phyloP scores from a whole-genome alignment of 2,113 vertebrate species.

The Pteropus alecto region DNA sequence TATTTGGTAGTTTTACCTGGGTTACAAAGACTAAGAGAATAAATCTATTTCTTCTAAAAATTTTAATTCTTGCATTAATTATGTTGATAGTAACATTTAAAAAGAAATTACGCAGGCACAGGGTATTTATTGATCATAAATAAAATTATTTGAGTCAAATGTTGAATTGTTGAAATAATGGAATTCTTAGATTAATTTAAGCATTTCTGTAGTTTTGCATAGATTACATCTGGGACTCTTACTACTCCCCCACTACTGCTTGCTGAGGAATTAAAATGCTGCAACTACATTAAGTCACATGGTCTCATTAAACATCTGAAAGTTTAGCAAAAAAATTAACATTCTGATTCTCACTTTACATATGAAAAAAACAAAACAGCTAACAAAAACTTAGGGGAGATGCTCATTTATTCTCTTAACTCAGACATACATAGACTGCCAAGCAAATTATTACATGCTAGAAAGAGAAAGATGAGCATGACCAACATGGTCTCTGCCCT shows the following conservation, averaged over 20 bases:
- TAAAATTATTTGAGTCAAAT: neutral
- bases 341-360: constrained; percentile 6
- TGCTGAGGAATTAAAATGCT: neutral
- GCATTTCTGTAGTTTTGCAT: neutral
- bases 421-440: neutral
- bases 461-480: neutral
- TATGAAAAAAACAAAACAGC: neutral
- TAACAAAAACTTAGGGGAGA: constrained; percentile 18
- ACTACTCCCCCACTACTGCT: neutral
- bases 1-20: neutral
- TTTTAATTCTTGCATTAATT: neutral
- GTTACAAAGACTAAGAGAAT: neutral
- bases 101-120: neutral
- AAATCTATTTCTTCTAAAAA: neutral
- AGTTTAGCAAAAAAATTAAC: neutral
- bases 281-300: neutral
- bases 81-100: neutral
- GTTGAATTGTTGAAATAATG: neutral
- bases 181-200: neutral
- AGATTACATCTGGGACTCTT: neutral
- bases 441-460: neutral
- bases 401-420: neutral
- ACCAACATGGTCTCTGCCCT: neutral
- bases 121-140: neutral
- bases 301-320: neutral